These are phyloP conservation scores for Pachyuromys duprasi DNA, from an alignment of 2,797 vertebrate species.

Conservation along the genomic window DNA sequence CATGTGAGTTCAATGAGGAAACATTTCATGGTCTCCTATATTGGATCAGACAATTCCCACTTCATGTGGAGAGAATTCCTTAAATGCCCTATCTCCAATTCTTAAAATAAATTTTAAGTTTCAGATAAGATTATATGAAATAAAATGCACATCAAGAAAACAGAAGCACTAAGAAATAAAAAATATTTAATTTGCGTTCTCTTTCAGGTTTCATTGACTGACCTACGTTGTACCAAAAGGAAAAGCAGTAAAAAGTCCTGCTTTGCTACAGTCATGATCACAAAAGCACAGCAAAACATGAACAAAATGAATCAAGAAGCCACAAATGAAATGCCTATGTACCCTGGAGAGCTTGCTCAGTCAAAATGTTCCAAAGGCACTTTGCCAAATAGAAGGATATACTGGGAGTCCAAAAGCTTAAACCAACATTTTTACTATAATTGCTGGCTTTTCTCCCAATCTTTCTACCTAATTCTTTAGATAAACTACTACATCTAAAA, in stretches of 20 bases:
- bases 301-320: slow-evolving; percentile 64
- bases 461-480: slow-evolving; percentile 43
- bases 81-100: neutral
- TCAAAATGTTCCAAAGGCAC: slow-evolving; percentile 57
- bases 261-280: slow-evolving; percentile 51
- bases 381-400: slow-evolving; percentile 66
- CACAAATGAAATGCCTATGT: slow-evolving; percentile 48
- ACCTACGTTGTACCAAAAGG: slow-evolving; percentile 45
- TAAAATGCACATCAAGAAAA: slow-evolving; percentile 53
- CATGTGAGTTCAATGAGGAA: neutral
- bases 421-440: slow-evolving; percentile 58
- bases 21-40: neutral
- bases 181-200: slow-evolving; percentile 44
- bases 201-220: slow-evolving; percentile 54
- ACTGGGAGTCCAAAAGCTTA: slow-evolving; percentile 51
- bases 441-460: slow-evolving; percentile 53
- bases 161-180: neutral
- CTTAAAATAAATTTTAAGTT: slow-evolving; percentile 30
- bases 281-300: slow-evolving; percentile 30
- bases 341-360: slow-evolving; percentile 45
- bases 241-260: slow-evolving; percentile 15
- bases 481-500: slow-evolving; percentile 59
- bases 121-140: slow-evolving; percentile 46
- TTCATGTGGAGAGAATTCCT: neutral
- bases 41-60: neutral